A percentile compares a stretch with the other conserved stretches of the same genome.
These are phyloP conservation scores for Pycnomerus fuliginosus DNA, from an alignment of 2,888 invertebrate genomes.

Conservation along the genomic window DNA sequence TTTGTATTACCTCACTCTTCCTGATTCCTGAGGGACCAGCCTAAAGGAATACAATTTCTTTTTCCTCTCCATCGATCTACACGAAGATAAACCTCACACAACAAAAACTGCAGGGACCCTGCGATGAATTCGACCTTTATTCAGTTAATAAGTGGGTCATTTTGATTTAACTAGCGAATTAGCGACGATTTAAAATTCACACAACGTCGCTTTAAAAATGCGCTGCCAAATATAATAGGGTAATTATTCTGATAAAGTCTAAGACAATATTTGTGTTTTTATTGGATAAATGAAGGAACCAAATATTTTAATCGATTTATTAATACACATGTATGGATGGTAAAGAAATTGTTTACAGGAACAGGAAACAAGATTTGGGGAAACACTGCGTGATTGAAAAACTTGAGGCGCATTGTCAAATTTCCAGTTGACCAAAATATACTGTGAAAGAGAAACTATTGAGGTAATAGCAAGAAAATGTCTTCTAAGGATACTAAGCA, in stretches of 20 bases:
- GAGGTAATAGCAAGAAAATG: no score
- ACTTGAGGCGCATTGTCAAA: no score
- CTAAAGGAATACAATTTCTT: conserved; percentile 50
- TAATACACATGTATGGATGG: conserved; percentile 16
- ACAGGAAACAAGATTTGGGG: no score
- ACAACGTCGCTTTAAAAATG: conserved; percentile 9
- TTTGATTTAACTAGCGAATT: conserved; percentile 31
- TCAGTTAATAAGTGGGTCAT: conserved; percentile 35
- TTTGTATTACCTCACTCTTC: conserved; percentile 51
- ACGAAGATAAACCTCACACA: conserved; percentile 24
- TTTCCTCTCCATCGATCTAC: conserved; percentile 38
- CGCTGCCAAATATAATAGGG: background rate
- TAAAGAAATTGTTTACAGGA: conserved; percentile 22
- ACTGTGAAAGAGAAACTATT: no score
- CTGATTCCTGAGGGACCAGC: conserved; percentile 52
- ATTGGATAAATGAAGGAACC: no score
- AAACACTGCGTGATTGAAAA: no score
- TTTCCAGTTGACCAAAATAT: no score
- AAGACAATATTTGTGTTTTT: background rate
- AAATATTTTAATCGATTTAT: conserved; percentile 4
- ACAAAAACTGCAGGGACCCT: conserved; percentile 23
- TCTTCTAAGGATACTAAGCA: background rate
- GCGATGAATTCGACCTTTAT: conserved; percentile 43
- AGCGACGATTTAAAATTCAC: conserved; percentile 29
- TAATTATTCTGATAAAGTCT: no score